Conservation (phyloP, 1,140 invertebrate species). For the Caligus rogercresseyi region DNA sequence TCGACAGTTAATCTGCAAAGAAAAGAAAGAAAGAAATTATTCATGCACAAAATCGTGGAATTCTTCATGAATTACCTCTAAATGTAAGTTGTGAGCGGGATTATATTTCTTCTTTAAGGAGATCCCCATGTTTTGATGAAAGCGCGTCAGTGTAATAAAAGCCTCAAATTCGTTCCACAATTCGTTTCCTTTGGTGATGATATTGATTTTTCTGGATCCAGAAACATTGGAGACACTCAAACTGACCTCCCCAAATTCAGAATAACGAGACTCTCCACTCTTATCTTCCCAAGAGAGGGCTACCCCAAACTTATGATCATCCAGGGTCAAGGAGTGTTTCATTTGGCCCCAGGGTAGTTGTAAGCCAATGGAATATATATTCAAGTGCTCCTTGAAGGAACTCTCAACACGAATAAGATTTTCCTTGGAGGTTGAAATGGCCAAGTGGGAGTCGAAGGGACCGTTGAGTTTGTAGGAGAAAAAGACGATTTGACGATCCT, state of each 20-base stretch:
- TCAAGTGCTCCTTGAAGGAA: background rate
- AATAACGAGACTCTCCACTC: background rate
- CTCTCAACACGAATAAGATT: background rate
- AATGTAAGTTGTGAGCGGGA: background rate
- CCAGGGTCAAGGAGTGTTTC: background rate
- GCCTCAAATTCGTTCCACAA: background rate
- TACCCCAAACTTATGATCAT: background rate
- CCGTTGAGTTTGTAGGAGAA: background rate
- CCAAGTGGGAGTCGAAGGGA: background rate
- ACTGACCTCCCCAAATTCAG: background rate
- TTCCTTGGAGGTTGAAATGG: background rate
- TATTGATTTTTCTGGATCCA: background rate
- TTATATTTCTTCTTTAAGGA: background rate
- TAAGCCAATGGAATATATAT: background rate
- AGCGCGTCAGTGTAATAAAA: background rate
- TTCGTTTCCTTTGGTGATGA: background rate
- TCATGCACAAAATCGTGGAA: no score
- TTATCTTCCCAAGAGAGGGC: background rate
- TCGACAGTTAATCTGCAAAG: background rate
- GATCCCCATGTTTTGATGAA: background rate
- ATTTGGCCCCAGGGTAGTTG: background rate
- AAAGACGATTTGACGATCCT: background rate
- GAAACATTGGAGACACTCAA: background rate
- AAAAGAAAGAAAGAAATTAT: background rate
- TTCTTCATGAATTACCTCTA: background rate